Conservation (phyloP, 2,888 invertebrate genomes). For the Eristalis intricaria region DNA sequence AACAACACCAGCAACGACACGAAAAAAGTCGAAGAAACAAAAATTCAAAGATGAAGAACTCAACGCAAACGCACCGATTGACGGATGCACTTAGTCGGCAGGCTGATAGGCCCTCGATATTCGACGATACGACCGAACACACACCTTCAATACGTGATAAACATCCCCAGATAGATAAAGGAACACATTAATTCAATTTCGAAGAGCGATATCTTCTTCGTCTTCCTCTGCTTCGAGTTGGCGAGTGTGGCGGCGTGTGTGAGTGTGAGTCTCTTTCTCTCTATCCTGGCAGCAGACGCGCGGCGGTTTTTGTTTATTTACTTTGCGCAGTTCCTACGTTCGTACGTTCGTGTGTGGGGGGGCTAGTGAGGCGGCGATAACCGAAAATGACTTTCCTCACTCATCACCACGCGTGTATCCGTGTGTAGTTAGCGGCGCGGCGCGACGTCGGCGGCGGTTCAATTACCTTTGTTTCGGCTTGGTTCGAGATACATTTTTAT, state of each 20-base stretch:
- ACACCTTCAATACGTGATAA: conserved; percentile 65
- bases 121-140: conserved; percentile 18
- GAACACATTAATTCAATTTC: conserved; percentile 67
- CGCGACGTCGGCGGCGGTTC: too few species aligned
- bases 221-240: not conserved
- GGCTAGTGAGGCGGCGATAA: conserved; percentile 40
- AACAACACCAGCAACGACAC: not conserved
- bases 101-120: not conserved
- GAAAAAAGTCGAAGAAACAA: not conserved
- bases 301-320: conserved; percentile 64
- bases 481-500: conserved; percentile 47
- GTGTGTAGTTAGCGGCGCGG: conserved; percentile 13
- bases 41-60: conserved; percentile 2
- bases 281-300: not conserved
- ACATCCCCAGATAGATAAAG: conserved; percentile 60
- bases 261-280: too few species aligned
- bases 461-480: conserved; percentile 59
- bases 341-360: not conserved
- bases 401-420: conserved; percentile 57
- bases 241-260: too few species aligned
- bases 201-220: conserved; percentile 36
- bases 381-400: conserved; percentile 61
- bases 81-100: conserved; percentile 57
- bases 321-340: conserved; percentile 30
- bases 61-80: conserved; percentile 28